Evolutionary conservation across 2,888 invertebrate genomes (phyloP).

Genomic region (Microplitis manilae): DNA sequence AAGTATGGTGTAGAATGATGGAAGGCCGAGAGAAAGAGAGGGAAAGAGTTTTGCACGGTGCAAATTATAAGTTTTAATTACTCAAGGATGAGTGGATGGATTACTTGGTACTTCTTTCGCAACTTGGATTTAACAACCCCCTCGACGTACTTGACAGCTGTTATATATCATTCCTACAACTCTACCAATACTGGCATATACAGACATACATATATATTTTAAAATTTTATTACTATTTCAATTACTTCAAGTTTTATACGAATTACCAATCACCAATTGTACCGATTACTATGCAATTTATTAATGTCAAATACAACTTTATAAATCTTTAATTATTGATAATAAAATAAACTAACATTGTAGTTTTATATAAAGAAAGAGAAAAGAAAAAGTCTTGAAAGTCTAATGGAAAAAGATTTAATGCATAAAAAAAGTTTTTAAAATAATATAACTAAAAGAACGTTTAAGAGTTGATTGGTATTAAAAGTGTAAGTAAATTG

Average conservation of each 20-base stretch:
- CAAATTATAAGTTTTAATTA: slow-evolving; percentile 69
- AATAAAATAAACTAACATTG: not conserved
- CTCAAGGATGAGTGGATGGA: slow-evolving; percentile 66
- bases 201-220: slow-evolving; percentile 44
- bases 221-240: slow-evolving; percentile 39
- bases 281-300: too few relatives aligned
- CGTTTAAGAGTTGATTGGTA: not conserved
- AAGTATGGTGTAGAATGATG: slow-evolving; percentile 29
- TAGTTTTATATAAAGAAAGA: not conserved
- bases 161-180: slow-evolving; percentile 47
- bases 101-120: slow-evolving; percentile 59
- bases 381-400: not conserved
- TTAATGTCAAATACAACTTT: too few relatives aligned
- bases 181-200: not conserved
- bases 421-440: not conserved
- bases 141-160: slow-evolving; percentile 45
- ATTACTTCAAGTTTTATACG: not conserved
- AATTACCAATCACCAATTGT: not conserved
- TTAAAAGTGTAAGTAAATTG: not conserved
- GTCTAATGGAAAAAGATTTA: not conserved
- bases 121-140: slow-evolving; percentile 55
- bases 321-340: too few relatives aligned
- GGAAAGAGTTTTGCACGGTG: slow-evolving; percentile 50
- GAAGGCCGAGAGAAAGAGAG: slow-evolving; percentile 22
- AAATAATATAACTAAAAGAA: not conserved